Evolutionary conservation across 2,888 invertebrate genomes (phyloP).

Genomic region (Bombyx huttoni): DNA sequence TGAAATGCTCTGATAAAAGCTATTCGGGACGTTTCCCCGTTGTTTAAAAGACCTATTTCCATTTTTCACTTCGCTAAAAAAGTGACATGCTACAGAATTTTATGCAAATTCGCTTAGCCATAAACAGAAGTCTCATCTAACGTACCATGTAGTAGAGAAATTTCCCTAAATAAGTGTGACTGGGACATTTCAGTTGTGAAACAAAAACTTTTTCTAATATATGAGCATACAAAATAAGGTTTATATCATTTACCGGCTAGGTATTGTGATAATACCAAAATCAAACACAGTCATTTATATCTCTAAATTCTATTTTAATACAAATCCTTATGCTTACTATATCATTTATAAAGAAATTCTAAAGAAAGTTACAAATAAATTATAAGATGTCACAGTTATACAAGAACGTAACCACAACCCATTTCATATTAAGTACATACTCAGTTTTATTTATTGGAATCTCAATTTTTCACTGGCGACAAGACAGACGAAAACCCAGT

Average conservation of each 20-base stretch:
- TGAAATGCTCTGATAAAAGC: conserved; percentile 25
- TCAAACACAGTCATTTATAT: neutral
- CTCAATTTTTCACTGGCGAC: conserved; percentile 25
- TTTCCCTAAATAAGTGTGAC: too few species aligned
- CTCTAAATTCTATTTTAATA: neutral
- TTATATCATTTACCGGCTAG: too few species aligned
- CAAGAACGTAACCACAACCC: neutral
- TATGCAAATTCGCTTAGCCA: conserved; percentile 29
- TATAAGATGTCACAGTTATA: neutral
- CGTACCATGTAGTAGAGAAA: conserved; percentile 7
- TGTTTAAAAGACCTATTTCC: conserved; percentile 23
- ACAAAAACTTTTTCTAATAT: too few species aligned
- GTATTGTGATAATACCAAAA: neutral
- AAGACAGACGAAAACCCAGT: conserved; percentile 9
- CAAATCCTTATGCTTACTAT: neutral
- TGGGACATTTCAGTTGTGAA: too few species aligned
- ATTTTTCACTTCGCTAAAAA: conserved; percentile 18
- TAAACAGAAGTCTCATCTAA: conserved; percentile 27
- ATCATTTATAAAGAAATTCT: neutral
- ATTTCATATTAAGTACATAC: neutral
- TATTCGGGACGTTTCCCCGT: conserved; percentile 11
- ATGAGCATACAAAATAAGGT: too few species aligned
- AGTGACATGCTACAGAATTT: conserved; percentile 24
- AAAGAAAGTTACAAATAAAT: conserved; percentile 1
- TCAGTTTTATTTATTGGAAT: neutral